Evolutionary conservation across 2,113 vertebrate genomes (phyloP), one percentile per base, ranked within the genome.

Genomic region (Aptenodytes patagonicus): DNA sequence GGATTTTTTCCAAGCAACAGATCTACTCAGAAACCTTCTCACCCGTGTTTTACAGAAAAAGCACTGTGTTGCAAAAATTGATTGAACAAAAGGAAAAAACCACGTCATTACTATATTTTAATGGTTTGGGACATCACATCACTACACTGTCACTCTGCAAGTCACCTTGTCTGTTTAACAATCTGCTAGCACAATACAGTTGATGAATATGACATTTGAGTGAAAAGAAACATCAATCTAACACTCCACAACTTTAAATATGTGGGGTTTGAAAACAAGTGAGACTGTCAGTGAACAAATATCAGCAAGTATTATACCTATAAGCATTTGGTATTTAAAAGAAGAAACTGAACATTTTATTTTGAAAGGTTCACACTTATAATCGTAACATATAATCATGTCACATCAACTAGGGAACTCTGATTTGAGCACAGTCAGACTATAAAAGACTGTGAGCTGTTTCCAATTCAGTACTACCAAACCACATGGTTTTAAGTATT

Each of bases 191-290:
- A 93, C 68, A 94, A 95, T 94, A 62, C 77, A 88, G 83, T 69
- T 97, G 95, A 97, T 95, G 91, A 97, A 93, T 44, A 90, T 91
- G 87, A 95, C 85, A 89, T 94, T 10, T 95, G 93, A 97, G 91
- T 94, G 79, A 97, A 96, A 83, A 91, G 75, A 95, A 76, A 81
- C 66, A 95, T 96, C 91, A 94, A 92, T 94, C 94, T 91, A 94
- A 79, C 84, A 47, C 83, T 95, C 87, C 34, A 73, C 70, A 90
- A 83, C 83, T 96, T 77, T 93, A 93, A 95, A 97, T 91, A 95
- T 42, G 61, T 83, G 71, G 70, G 91, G 96, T 89, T 91, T 96
- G 97, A 95, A 97, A 97, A 70, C 75, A 91, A 96, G 80, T 19
- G 58, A 87, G 73, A 73, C 36, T 93, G 96, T 93, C 96, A 95